A percentile compares a stretch with the other conserved stretches of the same genome.
phyloP scores from a whole-genome alignment of 2,797 vertebrate genomes.

The Meriones psammophilus region DNA sequence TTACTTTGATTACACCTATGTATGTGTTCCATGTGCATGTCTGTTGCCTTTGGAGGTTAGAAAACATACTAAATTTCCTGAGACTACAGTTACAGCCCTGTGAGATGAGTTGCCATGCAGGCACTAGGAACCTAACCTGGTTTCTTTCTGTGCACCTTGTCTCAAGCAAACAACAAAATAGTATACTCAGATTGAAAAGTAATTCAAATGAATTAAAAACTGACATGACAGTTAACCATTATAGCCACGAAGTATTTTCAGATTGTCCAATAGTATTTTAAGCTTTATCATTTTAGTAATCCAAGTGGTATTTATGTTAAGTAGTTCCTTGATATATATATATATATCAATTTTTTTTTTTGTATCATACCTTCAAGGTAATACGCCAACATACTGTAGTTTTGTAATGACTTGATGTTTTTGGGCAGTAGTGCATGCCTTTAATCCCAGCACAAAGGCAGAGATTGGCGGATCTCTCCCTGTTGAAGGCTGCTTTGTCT shows the following conservation, averaged over 20 bases:
- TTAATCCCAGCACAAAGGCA: not conserved
- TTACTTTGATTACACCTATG: not conserved
- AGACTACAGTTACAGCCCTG: not conserved
- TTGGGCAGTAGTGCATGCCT: not conserved
- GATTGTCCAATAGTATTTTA: not conserved
- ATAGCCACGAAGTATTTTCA: conserved; percentile 40
- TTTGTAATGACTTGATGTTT: conserved; percentile 15
- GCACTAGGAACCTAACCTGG: not conserved
- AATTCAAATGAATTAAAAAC: conserved; percentile 48
- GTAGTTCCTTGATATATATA: not conserved
- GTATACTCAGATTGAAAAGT: not conserved
- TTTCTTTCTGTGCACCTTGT: not conserved
- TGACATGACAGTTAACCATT: not conserved
- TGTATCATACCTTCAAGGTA: conserved; percentile 44
- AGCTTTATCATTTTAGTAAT: conserved; percentile 40
- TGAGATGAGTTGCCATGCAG: not conserved
- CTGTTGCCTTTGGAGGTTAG: not conserved
- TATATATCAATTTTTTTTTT: conserved; percentile 1
- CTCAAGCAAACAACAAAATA: not conserved
- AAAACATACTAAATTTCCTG: not conserved
- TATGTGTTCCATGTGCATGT: not conserved
- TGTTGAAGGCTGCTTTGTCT: not conserved
- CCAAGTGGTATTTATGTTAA: conserved; percentile 43
- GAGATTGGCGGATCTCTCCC: not conserved
- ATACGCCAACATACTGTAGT: not conserved